A percentile compares a stretch with the other conserved stretches of the same genome.
Evolutionary conservation across 2,888 invertebrate genomes (phyloP).

Genomic region (Dusona sp.): DNA sequence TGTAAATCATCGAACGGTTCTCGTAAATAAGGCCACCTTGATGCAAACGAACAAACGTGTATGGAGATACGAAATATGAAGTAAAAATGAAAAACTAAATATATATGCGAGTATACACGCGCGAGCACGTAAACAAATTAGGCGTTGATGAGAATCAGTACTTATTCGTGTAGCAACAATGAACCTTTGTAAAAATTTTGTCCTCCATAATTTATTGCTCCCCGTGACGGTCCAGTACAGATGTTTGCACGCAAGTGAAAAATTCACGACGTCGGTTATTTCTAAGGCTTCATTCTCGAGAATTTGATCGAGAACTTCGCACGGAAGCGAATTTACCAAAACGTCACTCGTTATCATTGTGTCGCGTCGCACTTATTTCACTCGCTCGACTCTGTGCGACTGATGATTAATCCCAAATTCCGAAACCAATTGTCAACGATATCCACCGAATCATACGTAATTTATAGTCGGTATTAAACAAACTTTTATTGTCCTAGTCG

Average conservation of each 20-base stretch:
- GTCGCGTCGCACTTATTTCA: background rate
- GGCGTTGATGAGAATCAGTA: background rate
- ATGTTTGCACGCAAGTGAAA: slow-evolving; percentile 86
- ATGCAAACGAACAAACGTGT: background rate
- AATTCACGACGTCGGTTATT: slow-evolving; percentile 85
- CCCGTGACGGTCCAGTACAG: slow-evolving; percentile 85
- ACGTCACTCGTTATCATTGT: slow-evolving; percentile 76
- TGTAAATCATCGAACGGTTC: slow-evolving; percentile 79
- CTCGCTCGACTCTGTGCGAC: background rate
- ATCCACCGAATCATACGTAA: background rate
- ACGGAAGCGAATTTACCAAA: slow-evolving; percentile 77
- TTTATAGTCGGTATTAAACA: background rate
- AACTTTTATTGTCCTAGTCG: background rate
- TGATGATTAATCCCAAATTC: background rate
- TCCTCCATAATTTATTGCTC: slow-evolving; percentile 85
- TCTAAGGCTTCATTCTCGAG: slow-evolving; percentile 75
- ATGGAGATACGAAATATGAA: slow-evolving; percentile 15
- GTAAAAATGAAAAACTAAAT: background rate
- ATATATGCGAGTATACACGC: background rate
- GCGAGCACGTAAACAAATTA: background rate
- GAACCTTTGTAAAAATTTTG: slow-evolving; percentile 85
- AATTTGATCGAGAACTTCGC: slow-evolving; percentile 80
- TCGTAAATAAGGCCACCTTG: slow-evolving; percentile 84
- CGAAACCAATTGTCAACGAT: slow-evolving; percentile 1
- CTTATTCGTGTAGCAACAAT: background rate